Evolutionary conservation across 92 coral and sea anemone genomes (phyloP), one percentile per base, ranked within the genome.

Genomic region (Phenganax stokvisi): DNA sequence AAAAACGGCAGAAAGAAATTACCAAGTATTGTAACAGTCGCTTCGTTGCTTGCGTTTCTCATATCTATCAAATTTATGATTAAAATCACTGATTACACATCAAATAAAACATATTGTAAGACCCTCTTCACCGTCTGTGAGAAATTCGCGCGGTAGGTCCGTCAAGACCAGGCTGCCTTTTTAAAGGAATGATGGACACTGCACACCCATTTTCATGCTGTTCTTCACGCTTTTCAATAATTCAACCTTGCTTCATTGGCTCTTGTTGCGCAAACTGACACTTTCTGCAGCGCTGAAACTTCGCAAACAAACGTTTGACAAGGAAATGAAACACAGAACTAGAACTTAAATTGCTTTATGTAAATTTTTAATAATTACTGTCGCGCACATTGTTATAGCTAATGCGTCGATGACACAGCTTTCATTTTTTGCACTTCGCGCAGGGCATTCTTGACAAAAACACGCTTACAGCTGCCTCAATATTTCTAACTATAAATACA

Each of bases 311-410:
- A 75, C 63, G 81, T 12, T 76, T 59, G 81, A 76, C 81, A 59
- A 57, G 70, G 81, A 76, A 76, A 76, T 53, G 81, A 54, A 76
- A 59, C 47, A 47, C 15, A 31, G 37, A 30, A 76, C 44, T 76
- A 47, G 10, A 31, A 59, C 44, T 76, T 10, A 59, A 76, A 76
- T 57, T 76, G 54, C 12, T 59, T 37, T 25, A 52, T 76, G 81
- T 76, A 76, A 76, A 76, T 76, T 76, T 57, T 76, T 76, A 76
- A 76, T 76, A 70, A 76, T 52, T 47, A 57, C 60, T 76, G 81
- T 25, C 81, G 81, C 81, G 55, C 58, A 61, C 53, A 57, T 76
- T 76, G 81, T 53, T 17, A 16, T 28, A 67, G 29, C 53, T 30
- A 15, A 68, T 5, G 11, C 27, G 8, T 8, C 7, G 0, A 51